Percentiles rank a stretch among this genome's conserved stretches.
Conservation (phyloP, 64 coral and sea anemone genomes). For the Acropora yongei region DNA sequence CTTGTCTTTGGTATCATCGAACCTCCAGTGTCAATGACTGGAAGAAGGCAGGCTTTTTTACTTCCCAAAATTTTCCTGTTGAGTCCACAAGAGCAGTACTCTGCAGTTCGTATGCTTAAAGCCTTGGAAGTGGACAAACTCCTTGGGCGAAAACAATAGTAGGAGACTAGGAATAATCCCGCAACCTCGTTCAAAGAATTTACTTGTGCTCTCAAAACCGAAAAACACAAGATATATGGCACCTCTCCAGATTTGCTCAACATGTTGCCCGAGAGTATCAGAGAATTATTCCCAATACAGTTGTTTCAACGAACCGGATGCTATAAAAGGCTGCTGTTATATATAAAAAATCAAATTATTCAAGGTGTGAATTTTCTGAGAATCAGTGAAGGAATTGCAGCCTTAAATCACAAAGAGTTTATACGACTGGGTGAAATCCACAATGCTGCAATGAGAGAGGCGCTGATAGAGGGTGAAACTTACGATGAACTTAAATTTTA, state of each 20-base stretch:
- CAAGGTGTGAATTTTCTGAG: constrained; percentile 51
- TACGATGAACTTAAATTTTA: constrained; percentile 19
- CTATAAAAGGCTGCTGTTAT: constrained; percentile 8
- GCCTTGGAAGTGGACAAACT: constrained; percentile 29
- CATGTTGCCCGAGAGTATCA: neutral
- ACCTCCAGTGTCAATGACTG: neutral
- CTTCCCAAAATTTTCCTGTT: constrained; percentile 41
- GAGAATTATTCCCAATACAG: neutral
- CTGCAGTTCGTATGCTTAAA: neutral
- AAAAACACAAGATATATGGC: neutral
- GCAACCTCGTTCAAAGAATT: constrained; percentile 51
- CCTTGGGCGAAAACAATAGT: neutral
- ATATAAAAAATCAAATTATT: neutral
- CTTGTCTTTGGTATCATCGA: neutral
- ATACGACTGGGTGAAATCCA: neutral
- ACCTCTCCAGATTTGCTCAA: constrained; percentile 13
- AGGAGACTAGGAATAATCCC: constrained; percentile 15
- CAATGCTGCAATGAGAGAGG: constrained; percentile 4
- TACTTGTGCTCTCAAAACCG: constrained; percentile 26
- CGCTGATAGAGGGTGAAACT: neutral
- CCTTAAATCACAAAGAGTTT: constrained; percentile 34
- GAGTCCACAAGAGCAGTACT: constrained; percentile 60
- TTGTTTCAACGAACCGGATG: constrained; percentile 59
- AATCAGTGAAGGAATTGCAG: constrained; percentile 57
- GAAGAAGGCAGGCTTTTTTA: neutral